Evolutionary conservation across 2,888 invertebrate genomes (phyloP).

Genomic region (Eremobia ochroleuca): DNA sequence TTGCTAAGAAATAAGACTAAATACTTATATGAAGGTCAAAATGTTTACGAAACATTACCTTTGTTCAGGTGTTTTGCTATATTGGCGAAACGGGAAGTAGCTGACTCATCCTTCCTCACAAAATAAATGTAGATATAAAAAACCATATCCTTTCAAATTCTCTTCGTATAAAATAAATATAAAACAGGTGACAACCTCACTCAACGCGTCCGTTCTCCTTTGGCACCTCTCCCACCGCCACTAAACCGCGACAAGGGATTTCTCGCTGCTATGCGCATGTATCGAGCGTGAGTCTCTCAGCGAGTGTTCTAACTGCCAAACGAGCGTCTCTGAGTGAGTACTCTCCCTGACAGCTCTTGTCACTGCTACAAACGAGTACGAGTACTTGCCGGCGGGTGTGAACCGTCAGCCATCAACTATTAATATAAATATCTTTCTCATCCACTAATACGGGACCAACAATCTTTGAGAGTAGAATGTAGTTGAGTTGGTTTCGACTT

Average conservation of each 20-base stretch:
- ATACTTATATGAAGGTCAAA: neutral
- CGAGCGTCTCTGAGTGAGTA: neutral
- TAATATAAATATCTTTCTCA: neutral
- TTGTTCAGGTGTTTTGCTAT: neutral
- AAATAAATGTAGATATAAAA: neutral
- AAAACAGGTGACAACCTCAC: slow-evolving; percentile 7
- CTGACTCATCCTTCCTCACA: neutral
- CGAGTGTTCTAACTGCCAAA: neutral
- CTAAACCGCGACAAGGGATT: neutral
- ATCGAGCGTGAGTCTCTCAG: neutral
- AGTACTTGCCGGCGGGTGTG: neutral
- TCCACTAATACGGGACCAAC: neutral
- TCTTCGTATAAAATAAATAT: neutral
- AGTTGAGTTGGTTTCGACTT: too few species aligned
- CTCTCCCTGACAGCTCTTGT: neutral
- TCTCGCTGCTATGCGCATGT: neutral
- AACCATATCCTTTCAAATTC: neutral
- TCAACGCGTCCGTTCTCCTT: slow-evolving; percentile 11
- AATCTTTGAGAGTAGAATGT: too few species aligned
- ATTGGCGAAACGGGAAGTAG: neutral
- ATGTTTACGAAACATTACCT: neutral
- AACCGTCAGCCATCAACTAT: neutral
- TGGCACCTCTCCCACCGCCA: too few species aligned
- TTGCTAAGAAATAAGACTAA: neutral
- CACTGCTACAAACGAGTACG: neutral